phyloP scores from a whole-genome alignment of 2,888 invertebrate genomes.

The Athripsodes cinereus region DNA sequence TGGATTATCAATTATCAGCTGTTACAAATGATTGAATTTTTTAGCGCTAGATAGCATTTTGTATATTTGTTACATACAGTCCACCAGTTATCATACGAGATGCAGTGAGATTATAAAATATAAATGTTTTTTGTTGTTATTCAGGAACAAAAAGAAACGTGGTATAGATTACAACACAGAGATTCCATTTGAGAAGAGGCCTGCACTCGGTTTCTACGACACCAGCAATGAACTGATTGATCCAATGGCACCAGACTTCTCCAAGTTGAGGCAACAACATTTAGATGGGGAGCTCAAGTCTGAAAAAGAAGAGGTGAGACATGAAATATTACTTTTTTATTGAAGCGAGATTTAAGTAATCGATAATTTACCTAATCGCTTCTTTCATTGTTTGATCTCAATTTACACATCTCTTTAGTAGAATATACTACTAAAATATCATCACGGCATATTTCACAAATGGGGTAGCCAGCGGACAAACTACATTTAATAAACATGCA shows the following conservation, averaged over 20 bases:
- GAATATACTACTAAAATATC: too few species aligned
- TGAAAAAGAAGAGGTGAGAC: slow-evolving; percentile 80
- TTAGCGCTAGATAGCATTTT: too few species aligned
- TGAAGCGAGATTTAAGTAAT: too few species aligned
- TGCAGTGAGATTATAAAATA: neutral
- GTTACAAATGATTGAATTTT: too few species aligned
- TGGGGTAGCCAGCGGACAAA: too few species aligned
- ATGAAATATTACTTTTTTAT: too few species aligned
- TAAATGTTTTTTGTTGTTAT: slow-evolving; percentile 10
- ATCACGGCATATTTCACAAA: too few species aligned
- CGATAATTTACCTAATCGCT: too few species aligned
- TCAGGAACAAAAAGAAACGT: slow-evolving; percentile 67
- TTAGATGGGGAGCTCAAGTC: slow-evolving; percentile 86
- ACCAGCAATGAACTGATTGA: slow-evolving; percentile 85
- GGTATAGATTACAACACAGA: slow-evolving; percentile 97
- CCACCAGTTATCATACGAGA: neutral
- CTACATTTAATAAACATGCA: too few species aligned
- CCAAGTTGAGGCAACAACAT: slow-evolving; percentile 83
- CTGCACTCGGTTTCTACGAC: slow-evolving; percentile 91
- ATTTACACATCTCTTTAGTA: too few species aligned
- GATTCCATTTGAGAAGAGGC: slow-evolving; percentile 94
- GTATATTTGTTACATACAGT: neutral
- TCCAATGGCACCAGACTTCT: slow-evolving; percentile 85
- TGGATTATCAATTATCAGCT: too few species aligned
- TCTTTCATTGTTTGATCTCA: too few species aligned